A percentile compares a stretch with the other conserved stretches of the same genome.
These are phyloP conservation scores for Haliaeetus leucogaster DNA, from an alignment of 2,113 vertebrate species.

Conservation along the genomic window DNA sequence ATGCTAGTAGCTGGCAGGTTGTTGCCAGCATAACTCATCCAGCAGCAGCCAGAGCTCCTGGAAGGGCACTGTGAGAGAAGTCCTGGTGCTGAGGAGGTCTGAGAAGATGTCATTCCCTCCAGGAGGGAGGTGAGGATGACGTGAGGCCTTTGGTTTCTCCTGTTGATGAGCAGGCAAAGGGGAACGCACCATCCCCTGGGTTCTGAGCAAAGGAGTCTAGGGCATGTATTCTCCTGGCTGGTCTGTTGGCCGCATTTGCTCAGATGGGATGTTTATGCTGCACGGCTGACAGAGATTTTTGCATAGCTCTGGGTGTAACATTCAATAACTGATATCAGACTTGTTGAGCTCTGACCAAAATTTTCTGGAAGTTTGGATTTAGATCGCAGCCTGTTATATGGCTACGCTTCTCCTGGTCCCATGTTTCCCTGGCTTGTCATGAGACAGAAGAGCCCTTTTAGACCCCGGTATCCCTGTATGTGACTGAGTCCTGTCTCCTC, in stretches of 20 bases:
- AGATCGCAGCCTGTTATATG: neutral
- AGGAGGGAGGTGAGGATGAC: neutral
- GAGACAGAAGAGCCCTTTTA: neutral
- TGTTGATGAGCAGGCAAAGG: neutral
- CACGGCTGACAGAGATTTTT: neutral
- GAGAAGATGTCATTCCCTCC: neutral
- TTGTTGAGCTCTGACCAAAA: neutral
- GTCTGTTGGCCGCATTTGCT: neutral
- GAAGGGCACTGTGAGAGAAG: neutral
- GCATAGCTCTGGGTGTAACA: neutral
- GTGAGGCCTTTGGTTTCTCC: neutral
- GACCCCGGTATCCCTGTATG: neutral
- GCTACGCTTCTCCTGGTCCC: neutral
- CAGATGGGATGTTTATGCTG: neutral
- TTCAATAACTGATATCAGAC: neutral
- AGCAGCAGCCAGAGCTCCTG: neutral
- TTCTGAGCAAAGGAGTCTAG: neutral
- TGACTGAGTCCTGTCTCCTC: neutral
- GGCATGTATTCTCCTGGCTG: neutral
- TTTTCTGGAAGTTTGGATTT: neutral
- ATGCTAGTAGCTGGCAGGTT: neutral
- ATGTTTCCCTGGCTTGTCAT: neutral
- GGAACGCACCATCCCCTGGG: rapidly evolving
- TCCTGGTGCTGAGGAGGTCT: neutral
- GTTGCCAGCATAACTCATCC: neutral